Evolutionary conservation across 2,797 vertebrate species (phyloP).

Genomic region (Cottoperca gobio): DNA sequence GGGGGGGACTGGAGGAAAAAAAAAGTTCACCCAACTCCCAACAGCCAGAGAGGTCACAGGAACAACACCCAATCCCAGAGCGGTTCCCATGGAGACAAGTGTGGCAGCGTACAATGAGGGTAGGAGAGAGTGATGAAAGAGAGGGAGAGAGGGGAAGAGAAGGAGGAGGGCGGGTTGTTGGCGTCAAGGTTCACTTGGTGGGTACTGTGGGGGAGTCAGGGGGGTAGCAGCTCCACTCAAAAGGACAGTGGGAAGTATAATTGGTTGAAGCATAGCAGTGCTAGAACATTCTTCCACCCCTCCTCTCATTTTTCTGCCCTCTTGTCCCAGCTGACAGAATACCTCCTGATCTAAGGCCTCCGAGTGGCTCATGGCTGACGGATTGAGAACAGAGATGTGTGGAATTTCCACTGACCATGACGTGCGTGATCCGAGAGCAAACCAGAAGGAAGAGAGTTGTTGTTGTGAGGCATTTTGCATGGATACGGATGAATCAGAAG

Average conservation of each 20-base stretch:
- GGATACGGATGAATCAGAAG: slow-evolving; percentile 20
- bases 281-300: slow-evolving; percentile 63
- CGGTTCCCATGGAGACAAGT: slow-evolving; percentile 88
- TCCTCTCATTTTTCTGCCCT: slow-evolving; percentile 34
- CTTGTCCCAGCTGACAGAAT: slow-evolving; percentile 50
- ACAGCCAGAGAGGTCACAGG: slow-evolving; percentile 86
- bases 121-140: slow-evolving; percentile 79
- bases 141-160: slow-evolving; percentile 70
- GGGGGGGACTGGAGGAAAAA: slow-evolving; percentile 26
- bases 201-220: slow-evolving; percentile 42
- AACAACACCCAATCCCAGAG: slow-evolving; percentile 85
- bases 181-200: slow-evolving; percentile 81
- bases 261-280: slow-evolving; percentile 53
- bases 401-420: slow-evolving; percentile 55
- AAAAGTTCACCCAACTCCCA: slow-evolving; percentile 80
- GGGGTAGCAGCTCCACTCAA: slow-evolving; percentile 47
- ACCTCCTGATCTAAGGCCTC: slow-evolving; percentile 32
- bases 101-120: slow-evolving; percentile 85
- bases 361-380: slow-evolving; percentile 26
- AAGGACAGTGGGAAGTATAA: slow-evolving; percentile 72
- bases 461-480: slow-evolving; percentile 33
- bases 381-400: slow-evolving; percentile 36
- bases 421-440: background rate
- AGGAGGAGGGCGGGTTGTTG: slow-evolving; percentile 67
- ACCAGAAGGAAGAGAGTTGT: background rate